Base-by-base conservation (phyloP, 2,888 invertebrate species). In the Pycnomerus fuliginosus region DNA sequence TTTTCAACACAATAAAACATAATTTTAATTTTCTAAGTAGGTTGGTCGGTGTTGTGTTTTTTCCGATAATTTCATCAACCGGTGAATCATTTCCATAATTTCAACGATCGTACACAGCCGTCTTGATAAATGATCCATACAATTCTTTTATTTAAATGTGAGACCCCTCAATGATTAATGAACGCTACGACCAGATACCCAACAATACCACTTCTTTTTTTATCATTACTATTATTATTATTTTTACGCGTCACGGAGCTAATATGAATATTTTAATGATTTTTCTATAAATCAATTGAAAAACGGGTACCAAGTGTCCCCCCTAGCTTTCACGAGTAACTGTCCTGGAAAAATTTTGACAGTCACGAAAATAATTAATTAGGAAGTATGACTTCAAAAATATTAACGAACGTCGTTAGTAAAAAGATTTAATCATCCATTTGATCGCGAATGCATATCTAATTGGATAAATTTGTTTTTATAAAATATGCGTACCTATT, bases 1-100 rank as follows among this genome's bases (percentile, higher is more conserved):
- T 67, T 67, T 65, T 51, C 61, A 63, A 56, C 56, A 61, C 62
- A 64, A 64, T 67, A 67, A 66, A 66, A 64, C 61, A 61, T 60
- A 59, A 60, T 61, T 61, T 59, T 57, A 56, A 59, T 60, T n/a
- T n/a, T 60, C 47, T 51, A 58, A 58, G 57, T 58, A 58, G 57
- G 54, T 48, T 54, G 55, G 22, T 53, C 53, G 20, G 5, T 20
- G 11, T 25, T 4, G 11, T 25, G 7, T 25, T 25, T 25, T 25
- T 25, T 25, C 16, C 14, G 16, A 28, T 24, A 24, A 30, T 36
- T 36, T 16, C 20, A 43, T 11, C 23, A 7, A 17, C n/a, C 20
- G 12, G 31, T 27, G 20, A 16, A 28, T 44, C 39, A 39, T 44
- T 38, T 39, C 39, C 38, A 44, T 44, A 44, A 44, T 44, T 44